Evolutionary conservation across 2,888 invertebrate species (phyloP), one percentile per base, ranked within the genome.

Genomic region (Escarpia spicata): DNA sequence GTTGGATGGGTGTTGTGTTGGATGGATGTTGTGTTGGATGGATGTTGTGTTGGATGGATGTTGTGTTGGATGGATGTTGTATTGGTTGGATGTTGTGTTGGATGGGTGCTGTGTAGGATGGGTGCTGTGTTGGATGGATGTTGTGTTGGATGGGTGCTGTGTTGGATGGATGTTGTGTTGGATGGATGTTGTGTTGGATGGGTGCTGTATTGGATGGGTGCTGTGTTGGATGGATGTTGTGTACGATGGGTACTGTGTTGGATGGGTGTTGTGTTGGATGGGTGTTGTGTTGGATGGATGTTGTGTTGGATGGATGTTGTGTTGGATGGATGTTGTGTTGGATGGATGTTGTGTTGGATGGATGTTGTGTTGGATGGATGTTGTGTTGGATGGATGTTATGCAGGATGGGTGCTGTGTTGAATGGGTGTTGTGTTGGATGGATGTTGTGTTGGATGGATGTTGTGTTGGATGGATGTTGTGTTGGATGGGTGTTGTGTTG

Each of bases 251-350:
- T 31, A n/a, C 12, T 43, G 90, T 43, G 19, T 43, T 90, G 90
- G 90, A 4, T 43, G 2, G n/a, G 4, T 31, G 4, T 3, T 10
- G 3, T 90, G 44, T 44, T 43, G 43, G 91, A 91, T 44, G 43
- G 44, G 75, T 26, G 19, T 26, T 75, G 60, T 75, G 26, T 75
- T 75, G 60, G 26, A 15, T 75, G 1, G 1, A 1, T 19, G 2
- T 6, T 12, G 3, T 75, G 75, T 75, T 75, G 19, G 75, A 75
- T 75, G 75, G 75, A 26, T 19, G 19, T 26, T 26, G 75, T 75
- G 75, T 75, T 90, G 90, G 90, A 90, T 90, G 43, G 90, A 43
- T 90, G 52, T n/a, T 44, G 92, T 90, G 90, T 90, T 10, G 44
- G 90, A 52, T 52, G 52, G 90, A 44, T 8, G 75, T 10, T 37